Evolutionary conservation across 2,113 vertebrate genomes (phyloP), one percentile per base, ranked within the genome.

Genomic region (Phylloscopus trochiloides): DNA sequence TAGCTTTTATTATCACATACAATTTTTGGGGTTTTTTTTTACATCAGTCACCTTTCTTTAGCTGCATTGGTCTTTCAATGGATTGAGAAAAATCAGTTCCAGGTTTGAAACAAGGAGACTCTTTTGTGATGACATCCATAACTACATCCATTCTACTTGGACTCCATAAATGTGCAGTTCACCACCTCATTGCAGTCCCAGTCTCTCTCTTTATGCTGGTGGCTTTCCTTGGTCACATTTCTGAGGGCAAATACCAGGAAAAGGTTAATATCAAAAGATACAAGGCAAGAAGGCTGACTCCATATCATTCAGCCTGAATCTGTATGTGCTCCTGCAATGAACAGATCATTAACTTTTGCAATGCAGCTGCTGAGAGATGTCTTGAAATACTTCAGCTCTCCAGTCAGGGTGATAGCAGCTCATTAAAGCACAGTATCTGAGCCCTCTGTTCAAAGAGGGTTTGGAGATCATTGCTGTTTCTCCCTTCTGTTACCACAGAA

Each of bases 341-440:
- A 73, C 74, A 93, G 71, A 68, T 88, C 91, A 78, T 95, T 81
- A 94, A 94, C 81, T 96, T 90, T 72, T 17, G 47, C 62, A 79
- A 32, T 72, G 66, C 73, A 87, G 91, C 91, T 96, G 84, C 74
- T 55, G 81, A 86, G 93, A 87, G 62, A 91, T 29, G 34, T 19
- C 90, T 92, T 93, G 66, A 96, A 96, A 94, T 70, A 66, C 71
- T 94, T 92, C 91, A 79, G 84, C 70, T 75, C 87, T 88, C 47
- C 50, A 28, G 42, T 17, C 74, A 20, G 62, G 87, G 70, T 28
- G 78, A 70, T 62, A 83, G 83, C 86, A 95, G 92, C 82, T 96
- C 92, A 55, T 94, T 92, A 94, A 66, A 94, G 63, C 32, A 7
- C 66, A 36, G 20, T 15, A 10, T 42, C 66, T 55, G 85, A 90